phyloP scores from a whole-genome alignment of 2,888 invertebrate species.

The Tenthredo livida region DNA sequence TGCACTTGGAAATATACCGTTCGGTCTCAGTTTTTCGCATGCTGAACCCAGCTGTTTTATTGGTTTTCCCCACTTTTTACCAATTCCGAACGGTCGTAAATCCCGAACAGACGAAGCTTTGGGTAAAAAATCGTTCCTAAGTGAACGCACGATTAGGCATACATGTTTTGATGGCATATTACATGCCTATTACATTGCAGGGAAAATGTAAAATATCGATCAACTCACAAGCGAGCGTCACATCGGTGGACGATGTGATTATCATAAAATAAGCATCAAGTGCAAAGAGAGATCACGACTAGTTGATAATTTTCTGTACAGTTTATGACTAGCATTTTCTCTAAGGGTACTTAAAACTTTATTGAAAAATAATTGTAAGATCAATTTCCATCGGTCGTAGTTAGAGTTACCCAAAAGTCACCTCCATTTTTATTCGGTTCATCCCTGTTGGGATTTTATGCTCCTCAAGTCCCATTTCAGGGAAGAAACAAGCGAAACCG shows the following conservation, averaged over 20 bases:
- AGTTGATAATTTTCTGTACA: neutral
- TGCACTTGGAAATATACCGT: conserved; percentile 9
- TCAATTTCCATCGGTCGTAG: too few relatives aligned
- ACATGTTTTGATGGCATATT: neutral
- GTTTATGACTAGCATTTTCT: too few relatives aligned
- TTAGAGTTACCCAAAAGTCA: neutral
- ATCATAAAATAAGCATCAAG: neutral
- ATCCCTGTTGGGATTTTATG: too few relatives aligned
- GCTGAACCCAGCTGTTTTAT: neutral
- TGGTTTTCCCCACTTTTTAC: neutral
- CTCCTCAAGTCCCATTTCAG: too few relatives aligned
- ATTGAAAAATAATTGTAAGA: too few relatives aligned
- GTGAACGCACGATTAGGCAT: conserved; percentile 23
- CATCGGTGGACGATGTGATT: neutral
- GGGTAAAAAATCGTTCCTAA: neutral
- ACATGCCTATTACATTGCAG: neutral
- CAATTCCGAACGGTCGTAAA: conserved; percentile 20
- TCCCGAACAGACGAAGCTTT: neutral
- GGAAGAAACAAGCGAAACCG: neutral
- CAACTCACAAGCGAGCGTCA: neutral
- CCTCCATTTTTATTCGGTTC: too few relatives aligned
- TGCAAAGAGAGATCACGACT: too few relatives aligned
- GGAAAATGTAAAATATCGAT: neutral
- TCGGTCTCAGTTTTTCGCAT: neutral
- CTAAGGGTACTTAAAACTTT: too few relatives aligned